Base-by-base conservation (phyloP, 2,888 invertebrate genomes). In the Odontothrips loti region DNA sequence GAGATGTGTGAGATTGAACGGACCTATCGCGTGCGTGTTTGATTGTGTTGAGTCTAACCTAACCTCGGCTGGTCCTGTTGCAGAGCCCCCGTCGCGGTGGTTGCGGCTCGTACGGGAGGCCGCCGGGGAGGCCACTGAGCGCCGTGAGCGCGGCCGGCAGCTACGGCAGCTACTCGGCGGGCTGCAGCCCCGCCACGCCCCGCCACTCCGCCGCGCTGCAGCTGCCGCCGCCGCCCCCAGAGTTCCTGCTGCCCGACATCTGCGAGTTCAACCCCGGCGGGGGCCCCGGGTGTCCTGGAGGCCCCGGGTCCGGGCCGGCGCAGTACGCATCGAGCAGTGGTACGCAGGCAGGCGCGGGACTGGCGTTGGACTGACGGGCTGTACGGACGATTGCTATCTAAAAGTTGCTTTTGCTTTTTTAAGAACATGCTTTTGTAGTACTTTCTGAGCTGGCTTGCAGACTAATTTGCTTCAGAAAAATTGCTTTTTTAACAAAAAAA, bases 301-400 rank as follows among this genome's bases (percentile, higher is more conserved):
- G 51, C 51, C 51, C 51, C 51, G 58, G 58, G 20, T 0, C 58
- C 15, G 58, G 20, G 15, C 85, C 86, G 83, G 86, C 88, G 82
- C 91, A 91, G 85, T 92, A 92, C 86, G 92, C 92, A 47, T 92
- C 92, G 58, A 92, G 92, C 86, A 91, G 91, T 85, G 90, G 92
- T 92, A 84, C 89, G 91, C 58, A n/a, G 20, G 15, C 51, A 10
- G 15, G 58, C 17, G 58, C 58, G 15, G 34, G 34, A 43, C 34
- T 43, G 34, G 34, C 34, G 34, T 43, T 43, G 34, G 34, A 43
- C 34, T 43, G 34, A 43, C 34, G 34, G 34, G 90, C 82, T 82
- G 80, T 47, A 81, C 79, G 63, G 58, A n/a, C 68, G 29, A 79
- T 27, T 29, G n/a, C 29, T 79, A 27, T 10, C 20, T n/a, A n/a